Evolutionary conservation across 2,113 vertebrate species (phyloP), one percentile per base, ranked within the genome.

Genomic region (Indri indri): DNA sequence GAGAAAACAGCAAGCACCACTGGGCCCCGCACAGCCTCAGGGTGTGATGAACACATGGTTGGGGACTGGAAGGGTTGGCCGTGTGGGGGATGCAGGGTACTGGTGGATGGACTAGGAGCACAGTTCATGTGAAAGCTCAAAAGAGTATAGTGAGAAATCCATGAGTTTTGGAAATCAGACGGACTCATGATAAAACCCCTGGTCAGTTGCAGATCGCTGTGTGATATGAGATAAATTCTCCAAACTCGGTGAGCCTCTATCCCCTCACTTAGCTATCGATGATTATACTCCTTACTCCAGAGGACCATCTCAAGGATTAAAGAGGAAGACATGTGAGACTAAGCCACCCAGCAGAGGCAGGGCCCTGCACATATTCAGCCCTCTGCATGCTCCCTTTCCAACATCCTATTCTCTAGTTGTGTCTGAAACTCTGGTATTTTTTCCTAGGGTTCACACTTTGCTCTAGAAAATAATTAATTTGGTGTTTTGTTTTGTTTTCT

Each of bases 401-500:
- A 30, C 23, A 17, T 32, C 45, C 32, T 54, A 40, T 5, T 88
- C 11, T 86, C 73, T 40, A 34, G 16, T 57, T 34, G 8, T 23
- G n/a, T 65, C 79, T 91, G 59, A 59, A 79, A 74, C 22, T 37
- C n/a, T n/a, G 5, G 13, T 73, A 12, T 68, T 93, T 74, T 57
- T 77, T 79, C 83, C 59, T 37, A 84, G 25, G 47, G 20, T 61
- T 66, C 79, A 57, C 4, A 74, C 10, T 32, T 71, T 84, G 59
- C 65, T 80, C 83, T 91, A n/a, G 47, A 70, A 90, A 94, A 79
- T 37, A 76, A 66, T 61, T 76, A 42, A 77, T 79, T 77, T 81
- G 34, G 34, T 66, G 52, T 91, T 95, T 80, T 84, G 37, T 52
- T 94, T 97, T 61, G 45, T 65, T 95, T 95, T 82, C 65, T 83